Percentiles rank a stretch among this genome's conserved stretches.
Evolutionary conservation across 2,888 invertebrate species (phyloP).

Genomic region (Desoria tigrina): DNA sequence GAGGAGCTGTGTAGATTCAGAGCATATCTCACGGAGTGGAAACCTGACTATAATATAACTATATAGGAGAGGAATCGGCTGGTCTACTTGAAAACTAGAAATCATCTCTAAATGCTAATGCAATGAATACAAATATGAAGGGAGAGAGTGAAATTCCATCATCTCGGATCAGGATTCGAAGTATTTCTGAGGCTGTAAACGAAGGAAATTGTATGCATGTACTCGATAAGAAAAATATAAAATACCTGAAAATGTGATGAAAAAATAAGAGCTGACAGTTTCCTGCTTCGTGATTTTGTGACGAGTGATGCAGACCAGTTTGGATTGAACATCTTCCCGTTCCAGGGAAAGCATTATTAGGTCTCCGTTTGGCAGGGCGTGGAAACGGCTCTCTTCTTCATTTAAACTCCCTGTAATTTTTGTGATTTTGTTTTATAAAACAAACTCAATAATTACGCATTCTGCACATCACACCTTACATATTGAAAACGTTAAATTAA

Average conservation of each 20-base stretch:
- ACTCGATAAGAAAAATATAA: not conserved
- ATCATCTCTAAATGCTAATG: constrained; percentile 15
- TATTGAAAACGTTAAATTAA: not conserved
- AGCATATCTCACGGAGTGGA: no score
- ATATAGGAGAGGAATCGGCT: no score
- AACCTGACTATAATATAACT: no score
- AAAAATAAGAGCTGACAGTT: constrained; percentile 45
- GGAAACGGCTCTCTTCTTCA: constrained; percentile 40
- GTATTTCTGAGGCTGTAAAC: no score
- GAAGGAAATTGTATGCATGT: not conserved
- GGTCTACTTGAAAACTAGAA: not conserved
- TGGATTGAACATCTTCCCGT: constrained; percentile 40
- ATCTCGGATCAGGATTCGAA: not conserved
- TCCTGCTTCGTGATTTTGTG: constrained; percentile 48
- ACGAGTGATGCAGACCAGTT: constrained; percentile 45
- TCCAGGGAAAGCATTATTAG: constrained; percentile 44
- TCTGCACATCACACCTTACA: not conserved
- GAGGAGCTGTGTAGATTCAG: no score
- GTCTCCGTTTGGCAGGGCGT: constrained; percentile 51
- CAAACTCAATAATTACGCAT: not conserved
- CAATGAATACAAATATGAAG: constrained; percentile 9
- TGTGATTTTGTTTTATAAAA: no score
- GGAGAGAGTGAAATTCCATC: not conserved
- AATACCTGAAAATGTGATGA: constrained; percentile 40
- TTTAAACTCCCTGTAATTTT: constrained; percentile 7